These are phyloP conservation scores for Amblyjoppa fuscipennis DNA, from an alignment of 2,888 invertebrate species.

Conservation along the genomic window DNA sequence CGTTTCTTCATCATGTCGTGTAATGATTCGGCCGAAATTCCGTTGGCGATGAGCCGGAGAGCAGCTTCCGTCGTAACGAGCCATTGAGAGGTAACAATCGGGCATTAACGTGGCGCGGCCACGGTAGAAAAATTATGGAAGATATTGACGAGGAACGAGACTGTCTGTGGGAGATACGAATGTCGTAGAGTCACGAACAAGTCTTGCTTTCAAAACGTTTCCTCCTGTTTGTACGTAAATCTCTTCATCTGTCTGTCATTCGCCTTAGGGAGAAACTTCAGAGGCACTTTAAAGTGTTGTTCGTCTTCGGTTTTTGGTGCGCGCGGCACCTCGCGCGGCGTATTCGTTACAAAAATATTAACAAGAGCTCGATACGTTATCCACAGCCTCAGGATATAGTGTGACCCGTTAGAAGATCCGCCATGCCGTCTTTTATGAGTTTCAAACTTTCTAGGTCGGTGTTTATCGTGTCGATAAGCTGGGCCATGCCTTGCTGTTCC, in stretches of 20 bases:
- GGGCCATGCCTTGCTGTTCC: conserved; percentile 96
- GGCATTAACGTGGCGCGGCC: not conserved
- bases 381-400: conserved; percentile 77
- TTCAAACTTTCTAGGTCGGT: conserved; percentile 92
- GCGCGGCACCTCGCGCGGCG: not conserved
- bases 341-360: conserved; percentile 13
- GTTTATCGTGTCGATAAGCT: conserved; percentile 93
- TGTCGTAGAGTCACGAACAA: conserved; percentile 14
- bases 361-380: not conserved
- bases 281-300: conserved; percentile 17
- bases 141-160: conserved; percentile 29
- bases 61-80: not conserved
- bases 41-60: conserved; percentile 5
- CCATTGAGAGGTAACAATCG: not conserved
- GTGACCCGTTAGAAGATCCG: conserved; percentile 85
- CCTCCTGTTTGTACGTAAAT: not conserved
- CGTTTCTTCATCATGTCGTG: not conserved
- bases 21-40: conserved; percentile 4
- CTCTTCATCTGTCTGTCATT: not conserved
- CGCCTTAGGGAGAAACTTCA: conserved; percentile 11
- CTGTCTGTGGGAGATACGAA: not conserved
- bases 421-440: conserved; percentile 92
- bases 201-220: not conserved
- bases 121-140: conserved; percentile 39
- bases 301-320: conserved; percentile 1